Conservation (phyloP, 2,113 vertebrate species). For the Camelus dromedarius region DNA sequence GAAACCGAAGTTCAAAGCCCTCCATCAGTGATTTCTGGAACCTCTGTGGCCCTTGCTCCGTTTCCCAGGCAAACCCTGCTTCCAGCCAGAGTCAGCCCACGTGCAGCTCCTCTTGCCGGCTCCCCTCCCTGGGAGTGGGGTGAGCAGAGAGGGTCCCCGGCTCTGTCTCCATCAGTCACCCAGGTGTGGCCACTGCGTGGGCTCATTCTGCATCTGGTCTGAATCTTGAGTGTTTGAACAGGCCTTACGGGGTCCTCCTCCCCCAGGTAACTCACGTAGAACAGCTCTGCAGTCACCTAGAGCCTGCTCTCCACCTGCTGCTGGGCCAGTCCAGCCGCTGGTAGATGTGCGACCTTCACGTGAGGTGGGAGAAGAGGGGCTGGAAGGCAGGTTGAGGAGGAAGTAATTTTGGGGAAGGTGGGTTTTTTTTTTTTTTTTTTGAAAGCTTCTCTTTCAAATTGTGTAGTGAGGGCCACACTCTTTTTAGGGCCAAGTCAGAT, state of each 20-base stretch:
- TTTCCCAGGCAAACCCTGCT: neutral
- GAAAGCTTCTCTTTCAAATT: neutral
- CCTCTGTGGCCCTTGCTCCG: neutral
- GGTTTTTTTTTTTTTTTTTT: neutral
- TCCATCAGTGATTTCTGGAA: neutral
- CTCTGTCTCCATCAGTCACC: neutral
- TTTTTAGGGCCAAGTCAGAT: neutral
- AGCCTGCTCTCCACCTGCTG: neutral
- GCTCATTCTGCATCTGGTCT: neutral
- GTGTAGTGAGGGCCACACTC: too few relatives aligned
- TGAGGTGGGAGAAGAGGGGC: neutral
- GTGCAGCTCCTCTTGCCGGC: neutral
- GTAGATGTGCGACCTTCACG: neutral
- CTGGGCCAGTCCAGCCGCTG: neutral
- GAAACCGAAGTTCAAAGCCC: conserved; percentile 13
- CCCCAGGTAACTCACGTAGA: neutral
- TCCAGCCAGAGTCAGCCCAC: neutral
- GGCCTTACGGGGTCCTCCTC: neutral
- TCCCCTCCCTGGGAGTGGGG: neutral
- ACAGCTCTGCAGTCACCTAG: neutral
- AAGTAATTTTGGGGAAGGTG: neutral
- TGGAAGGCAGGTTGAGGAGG: neutral
- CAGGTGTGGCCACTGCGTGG: accelerated
- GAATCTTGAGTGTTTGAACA: neutral
- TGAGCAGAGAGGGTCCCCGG: accelerated